A percentile compares a stretch with the other conserved stretches of the same genome.
Conservation (phyloP, 2,797 vertebrate genomes). For the Pseudochirops cupreus region DNA sequence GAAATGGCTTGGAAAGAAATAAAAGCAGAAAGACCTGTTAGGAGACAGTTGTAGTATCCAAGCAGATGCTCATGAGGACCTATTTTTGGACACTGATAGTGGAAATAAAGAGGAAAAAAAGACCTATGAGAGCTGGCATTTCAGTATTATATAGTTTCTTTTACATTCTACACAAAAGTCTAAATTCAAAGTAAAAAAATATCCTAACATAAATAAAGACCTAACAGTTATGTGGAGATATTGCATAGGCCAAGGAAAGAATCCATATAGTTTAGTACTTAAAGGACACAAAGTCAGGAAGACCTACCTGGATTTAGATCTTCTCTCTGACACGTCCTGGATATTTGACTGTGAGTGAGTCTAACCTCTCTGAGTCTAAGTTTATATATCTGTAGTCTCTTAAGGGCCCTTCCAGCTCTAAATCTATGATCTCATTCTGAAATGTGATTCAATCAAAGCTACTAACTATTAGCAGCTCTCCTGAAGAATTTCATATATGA, state of each 20-base stretch:
- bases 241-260: background rate
- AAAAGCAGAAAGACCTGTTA: background rate
- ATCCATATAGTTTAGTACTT: background rate
- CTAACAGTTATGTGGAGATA: background rate
- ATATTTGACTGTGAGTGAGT: background rate
- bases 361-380: background rate
- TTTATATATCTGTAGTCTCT: too few species aligned
- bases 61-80: background rate
- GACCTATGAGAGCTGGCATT: background rate
- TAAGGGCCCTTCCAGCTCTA: background rate
- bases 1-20: background rate
- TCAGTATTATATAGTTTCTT: background rate
- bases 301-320: background rate
- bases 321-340: background rate
- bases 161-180: constrained; percentile 37
- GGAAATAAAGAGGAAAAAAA: background rate
- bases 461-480: background rate
- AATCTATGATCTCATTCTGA: background rate
- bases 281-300: background rate
- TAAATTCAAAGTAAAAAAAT: constrained; percentile 34
- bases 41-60: background rate
- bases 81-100: background rate
- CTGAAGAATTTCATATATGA: constrained; percentile 29
- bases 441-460: constrained; percentile 1
- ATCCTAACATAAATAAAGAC: background rate